A percentile compares a stretch with the other conserved stretches of the same genome.
Evolutionary conservation across 2,888 invertebrate species (phyloP).

Genomic region (Agrotis ipsilon): DNA sequence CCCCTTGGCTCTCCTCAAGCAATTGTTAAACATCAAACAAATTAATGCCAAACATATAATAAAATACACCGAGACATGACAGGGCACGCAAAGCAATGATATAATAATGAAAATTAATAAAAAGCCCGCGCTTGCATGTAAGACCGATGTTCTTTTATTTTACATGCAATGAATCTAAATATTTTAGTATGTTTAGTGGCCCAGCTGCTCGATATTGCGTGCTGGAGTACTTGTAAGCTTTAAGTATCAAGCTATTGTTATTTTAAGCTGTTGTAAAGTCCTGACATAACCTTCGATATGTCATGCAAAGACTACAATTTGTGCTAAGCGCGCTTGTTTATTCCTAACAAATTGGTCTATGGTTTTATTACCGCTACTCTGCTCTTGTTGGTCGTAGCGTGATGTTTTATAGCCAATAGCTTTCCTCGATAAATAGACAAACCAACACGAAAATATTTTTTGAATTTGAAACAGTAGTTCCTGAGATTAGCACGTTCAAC

Average conservation of each 20-base stretch:
- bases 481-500: too few relatives aligned
- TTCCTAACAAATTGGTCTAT: too few relatives aligned
- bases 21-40: slow-evolving; percentile 10
- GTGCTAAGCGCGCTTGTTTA: too few relatives aligned
- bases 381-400: too few relatives aligned
- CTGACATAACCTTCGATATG: slow-evolving; percentile 6
- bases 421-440: too few relatives aligned
- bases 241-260: neutral
- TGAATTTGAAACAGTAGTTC: too few relatives aligned
- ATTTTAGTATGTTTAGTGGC: neutral
- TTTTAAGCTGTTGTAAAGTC: neutral
- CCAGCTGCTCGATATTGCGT: slow-evolving; percentile 18
- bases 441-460: too few relatives aligned
- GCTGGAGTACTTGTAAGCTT: neutral
- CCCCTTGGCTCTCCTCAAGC: neutral
- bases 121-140: slow-evolving; percentile 9
- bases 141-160: slow-evolving; percentile 24
- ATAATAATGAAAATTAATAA: slow-evolving; percentile 29
- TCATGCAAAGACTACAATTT: neutral
- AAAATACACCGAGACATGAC: slow-evolving; percentile 14
- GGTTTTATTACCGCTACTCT: too few relatives aligned
- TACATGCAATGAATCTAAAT: slow-evolving; percentile 30
- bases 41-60: slow-evolving; percentile 23
- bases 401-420: too few relatives aligned
- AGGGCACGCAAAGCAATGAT: slow-evolving; percentile 43